Percentiles rank a stretch among this genome's conserved stretches.
Evolutionary conservation across 2,797 vertebrate species (phyloP).

Genomic region (Carapus acus): DNA sequence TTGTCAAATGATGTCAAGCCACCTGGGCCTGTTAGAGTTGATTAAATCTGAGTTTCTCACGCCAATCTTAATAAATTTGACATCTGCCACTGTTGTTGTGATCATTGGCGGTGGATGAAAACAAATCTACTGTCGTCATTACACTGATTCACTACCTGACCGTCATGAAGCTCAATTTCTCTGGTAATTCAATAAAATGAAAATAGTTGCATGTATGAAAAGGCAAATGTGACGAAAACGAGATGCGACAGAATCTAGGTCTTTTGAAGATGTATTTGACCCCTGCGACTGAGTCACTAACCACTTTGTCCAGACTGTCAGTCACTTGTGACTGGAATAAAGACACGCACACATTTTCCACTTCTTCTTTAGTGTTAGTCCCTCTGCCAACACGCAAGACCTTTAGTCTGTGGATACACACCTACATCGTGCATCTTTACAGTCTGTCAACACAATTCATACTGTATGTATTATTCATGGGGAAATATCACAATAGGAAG

Average conservation of each 20-base stretch:
- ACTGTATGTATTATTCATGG: too few relatives aligned
- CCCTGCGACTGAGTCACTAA: slow-evolving; percentile 30
- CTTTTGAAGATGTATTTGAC: slow-evolving; percentile 9
- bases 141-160: slow-evolving; percentile 33
- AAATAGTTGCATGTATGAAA: too few relatives aligned
- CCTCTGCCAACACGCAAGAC: slow-evolving; percentile 10
- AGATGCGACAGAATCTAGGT: too few relatives aligned
- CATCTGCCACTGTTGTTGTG: slow-evolving; percentile 3
- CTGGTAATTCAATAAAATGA: too few relatives aligned
- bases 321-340: slow-evolving; percentile 39
- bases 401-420: slow-evolving; percentile 22
- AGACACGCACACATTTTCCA: slow-evolving; percentile 43
- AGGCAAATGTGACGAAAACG: too few relatives aligned
- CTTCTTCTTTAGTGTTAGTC: slow-evolving; percentile 40
- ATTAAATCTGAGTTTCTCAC: slow-evolving; percentile 15
- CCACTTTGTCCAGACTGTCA: slow-evolving; percentile 31
- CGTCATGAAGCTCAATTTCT: slow-evolving; percentile 7
- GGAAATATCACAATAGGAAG: too few relatives aligned
- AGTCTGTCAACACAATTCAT: not conserved
- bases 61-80: slow-evolving; percentile 3
- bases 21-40: slow-evolving; percentile 16
- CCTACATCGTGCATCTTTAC: not conserved
- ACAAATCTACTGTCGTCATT: slow-evolving; percentile 24
- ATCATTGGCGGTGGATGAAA: slow-evolving; percentile 10
- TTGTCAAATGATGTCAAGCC: slow-evolving; percentile 13